phyloP scores from a whole-genome alignment of 2,888 invertebrate species.

The Cantharis nigra region DNA sequence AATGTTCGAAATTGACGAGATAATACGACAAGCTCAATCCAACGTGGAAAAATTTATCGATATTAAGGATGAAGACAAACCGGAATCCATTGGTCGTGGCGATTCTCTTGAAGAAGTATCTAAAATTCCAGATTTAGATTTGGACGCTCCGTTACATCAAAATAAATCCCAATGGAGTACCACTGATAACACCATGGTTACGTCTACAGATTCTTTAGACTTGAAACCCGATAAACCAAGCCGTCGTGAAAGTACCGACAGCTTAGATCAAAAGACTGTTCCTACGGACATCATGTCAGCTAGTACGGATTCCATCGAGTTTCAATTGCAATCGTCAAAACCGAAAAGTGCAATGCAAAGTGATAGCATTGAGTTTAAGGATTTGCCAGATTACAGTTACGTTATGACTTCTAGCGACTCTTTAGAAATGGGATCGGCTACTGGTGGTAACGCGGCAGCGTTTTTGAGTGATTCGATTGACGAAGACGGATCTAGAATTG shows the following conservation, averaged over 20 bases:
- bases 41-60: constrained; percentile 68
- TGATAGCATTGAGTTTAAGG: constrained; percentile 61
- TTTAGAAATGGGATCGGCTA: constrained; percentile 54
- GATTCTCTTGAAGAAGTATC: constrained; percentile 61
- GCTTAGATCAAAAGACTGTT: constrained; percentile 66
- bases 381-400: constrained; percentile 50
- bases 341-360: constrained; percentile 56
- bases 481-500: constrained; percentile 53
- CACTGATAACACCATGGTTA: constrained; percentile 60
- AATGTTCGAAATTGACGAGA: constrained; percentile 71
- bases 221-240: constrained; percentile 54
- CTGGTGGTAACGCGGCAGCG: constrained; percentile 40
- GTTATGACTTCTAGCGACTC: constrained; percentile 59
- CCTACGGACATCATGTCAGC: constrained; percentile 61
- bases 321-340: constrained; percentile 50
- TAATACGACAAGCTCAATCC: constrained; percentile 68
- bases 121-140: constrained; percentile 59
- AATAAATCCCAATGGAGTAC: constrained; percentile 53
- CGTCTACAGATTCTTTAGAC: constrained; percentile 69
- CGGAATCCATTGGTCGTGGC: constrained; percentile 59
- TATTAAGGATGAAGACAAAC: constrained; percentile 62
- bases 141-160: constrained; percentile 53
- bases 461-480: constrained; percentile 58
- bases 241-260: constrained; percentile 69
- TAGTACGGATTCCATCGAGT: constrained; percentile 63